These are phyloP conservation scores for Pempheris klunzingeri DNA, from an alignment of 2,797 vertebrate genomes.

Conservation along the genomic window DNA sequence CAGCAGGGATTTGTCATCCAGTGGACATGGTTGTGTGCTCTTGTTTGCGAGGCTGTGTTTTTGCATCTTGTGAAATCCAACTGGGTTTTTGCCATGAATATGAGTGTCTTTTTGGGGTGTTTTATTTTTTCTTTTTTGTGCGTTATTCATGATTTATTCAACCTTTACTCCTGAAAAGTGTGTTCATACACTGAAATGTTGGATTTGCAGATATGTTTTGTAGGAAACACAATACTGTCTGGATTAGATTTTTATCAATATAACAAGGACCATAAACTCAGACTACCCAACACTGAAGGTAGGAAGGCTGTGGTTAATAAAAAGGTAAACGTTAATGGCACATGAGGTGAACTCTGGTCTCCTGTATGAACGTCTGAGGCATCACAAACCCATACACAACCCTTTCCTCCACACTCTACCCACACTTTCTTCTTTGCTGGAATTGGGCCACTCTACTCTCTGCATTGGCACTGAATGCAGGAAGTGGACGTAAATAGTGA, in stretches of 20 bases:
- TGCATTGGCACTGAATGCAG: too few relatives aligned
- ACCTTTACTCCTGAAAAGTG: neutral
- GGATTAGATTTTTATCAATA: neutral
- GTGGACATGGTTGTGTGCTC: conserved; percentile 23
- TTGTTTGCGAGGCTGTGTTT: conserved; percentile 34
- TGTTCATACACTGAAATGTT: neutral
- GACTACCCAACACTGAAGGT: too few relatives aligned
- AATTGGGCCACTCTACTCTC: too few relatives aligned
- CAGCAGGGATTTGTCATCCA: conserved; percentile 36
- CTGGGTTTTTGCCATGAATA: conserved; percentile 17
- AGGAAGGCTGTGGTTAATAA: too few relatives aligned
- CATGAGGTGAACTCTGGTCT: too few relatives aligned
- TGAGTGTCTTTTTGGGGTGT: neutral
- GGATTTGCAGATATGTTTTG: neutral
- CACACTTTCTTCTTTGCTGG: too few relatives aligned
- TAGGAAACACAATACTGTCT: neutral
- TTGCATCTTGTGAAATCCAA: conserved; percentile 34
- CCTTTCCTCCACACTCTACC: too few relatives aligned
- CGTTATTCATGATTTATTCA: conserved; percentile 6
- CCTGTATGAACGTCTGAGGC: too few relatives aligned
- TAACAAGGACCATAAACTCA: neutral
- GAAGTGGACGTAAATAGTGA: too few relatives aligned
- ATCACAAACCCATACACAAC: too few relatives aligned
- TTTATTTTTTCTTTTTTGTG: too few relatives aligned
- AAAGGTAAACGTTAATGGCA: too few relatives aligned